Base-by-base conservation (phyloP, 2,888 invertebrate genomes). In the Platerodrilus igneus region DNA sequence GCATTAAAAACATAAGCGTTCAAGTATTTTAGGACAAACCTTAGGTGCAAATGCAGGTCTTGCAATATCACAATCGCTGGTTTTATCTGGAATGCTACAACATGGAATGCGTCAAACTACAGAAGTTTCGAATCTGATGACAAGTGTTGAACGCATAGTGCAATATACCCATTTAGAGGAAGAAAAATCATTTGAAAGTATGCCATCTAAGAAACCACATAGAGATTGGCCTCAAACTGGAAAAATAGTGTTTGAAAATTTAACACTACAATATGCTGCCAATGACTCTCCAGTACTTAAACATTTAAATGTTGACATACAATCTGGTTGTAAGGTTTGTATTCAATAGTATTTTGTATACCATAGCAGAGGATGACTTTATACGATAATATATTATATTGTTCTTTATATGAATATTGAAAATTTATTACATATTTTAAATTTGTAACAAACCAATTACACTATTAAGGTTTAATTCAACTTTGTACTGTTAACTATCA, bases 71-170 rank as follows among this genome's bases (percentile, higher is more conserved):
- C 84, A 85, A 53, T 79, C 81, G 42, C 66, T 84, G 36, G 79
- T 83, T 51, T 60, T 89, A 42, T 84, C 86, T 37, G 87, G 84
- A 46, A 83, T 87, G 81, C 76, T 89, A 39, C 87, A 88, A 60
- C 81, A 82, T 68, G 86, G 86, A 5, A 79, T 89, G 45, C 74
- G 87, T 40, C 86, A 87, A 62, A 78, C 83, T 18, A 83, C 89
- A 0, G 89, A 89, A 60, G 78, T 79, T 15, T 72, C 82, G 32
- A 79, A 81, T n/a, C 81, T 83, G 55, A 84, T 85, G 83, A 83
- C 82, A 3, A 81, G 82, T 33, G 90, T 91, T 0, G 91, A 91
- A 63, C 73, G 91, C 32, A 79, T 91, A 2, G 63, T 86, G 14
- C 86, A 90, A 59, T 91, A 87, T 64, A 80, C 83, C 1, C 72